phyloP scores from a whole-genome alignment of 2,888 invertebrate genomes.

The Chymomyza fuscimana region DNA sequence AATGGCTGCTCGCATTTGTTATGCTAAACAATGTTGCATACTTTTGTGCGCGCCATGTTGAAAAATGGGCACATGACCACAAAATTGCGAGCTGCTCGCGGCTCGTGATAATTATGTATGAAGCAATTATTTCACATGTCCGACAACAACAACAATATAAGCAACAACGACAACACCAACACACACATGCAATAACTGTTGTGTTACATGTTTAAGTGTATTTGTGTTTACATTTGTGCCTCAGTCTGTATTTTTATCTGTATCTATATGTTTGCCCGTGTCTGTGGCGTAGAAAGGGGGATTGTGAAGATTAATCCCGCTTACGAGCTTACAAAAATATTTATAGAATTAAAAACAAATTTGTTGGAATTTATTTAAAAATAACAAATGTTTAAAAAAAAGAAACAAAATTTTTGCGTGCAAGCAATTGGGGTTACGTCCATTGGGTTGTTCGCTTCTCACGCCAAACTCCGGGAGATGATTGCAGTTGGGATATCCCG shows the following conservation, averaged over 20 bases:
- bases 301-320: neutral
- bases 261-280: slow-evolving; percentile 19
- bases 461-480: too few species aligned
- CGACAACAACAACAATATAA: slow-evolving; percentile 47
- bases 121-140: slow-evolving; percentile 71
- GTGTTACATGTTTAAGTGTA: slow-evolving; percentile 45
- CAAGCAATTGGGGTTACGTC: too few species aligned
- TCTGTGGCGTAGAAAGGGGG: slow-evolving; percentile 9
- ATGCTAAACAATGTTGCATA: slow-evolving; percentile 37
- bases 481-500: too few species aligned
- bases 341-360: too few species aligned
- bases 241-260: neutral
- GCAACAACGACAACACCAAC: slow-evolving; percentile 29
- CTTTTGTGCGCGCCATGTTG: slow-evolving; percentile 30
- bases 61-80: slow-evolving; percentile 53
- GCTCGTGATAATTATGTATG: slow-evolving; percentile 66
- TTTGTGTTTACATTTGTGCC: slow-evolving; percentile 21
- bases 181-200: slow-evolving; percentile 29
- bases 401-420: too few species aligned
- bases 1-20: slow-evolving; percentile 16
- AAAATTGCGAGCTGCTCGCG: slow-evolving; percentile 43
- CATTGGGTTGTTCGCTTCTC: too few species aligned
- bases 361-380: too few species aligned
- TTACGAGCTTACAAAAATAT: too few species aligned
- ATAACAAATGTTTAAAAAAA: too few species aligned